Evolutionary conservation across 2,113 vertebrate genomes (phyloP).

Genomic region (Neotoma lepida): DNA sequence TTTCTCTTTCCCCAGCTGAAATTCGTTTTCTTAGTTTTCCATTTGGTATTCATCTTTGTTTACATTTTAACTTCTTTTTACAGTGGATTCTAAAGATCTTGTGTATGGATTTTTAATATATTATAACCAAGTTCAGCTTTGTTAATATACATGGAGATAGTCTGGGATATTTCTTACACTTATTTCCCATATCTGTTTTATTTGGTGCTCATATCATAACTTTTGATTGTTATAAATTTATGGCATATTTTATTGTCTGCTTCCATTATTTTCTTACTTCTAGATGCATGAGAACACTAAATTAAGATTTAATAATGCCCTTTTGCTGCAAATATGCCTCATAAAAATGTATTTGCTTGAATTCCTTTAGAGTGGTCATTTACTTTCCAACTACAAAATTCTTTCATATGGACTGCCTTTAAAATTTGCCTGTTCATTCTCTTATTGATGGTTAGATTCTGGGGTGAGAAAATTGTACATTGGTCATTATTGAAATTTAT

Average conservation of each 20-base stretch:
- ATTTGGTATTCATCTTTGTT: constrained; percentile 29
- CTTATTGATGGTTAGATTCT: not conserved
- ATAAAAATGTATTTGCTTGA: constrained; percentile 50
- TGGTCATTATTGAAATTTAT: constrained; percentile 23
- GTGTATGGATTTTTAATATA: constrained; percentile 12
- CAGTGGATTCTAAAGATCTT: constrained; percentile 41
- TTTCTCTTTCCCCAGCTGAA: not conserved
- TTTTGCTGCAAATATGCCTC: not conserved
- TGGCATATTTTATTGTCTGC: constrained; percentile 25
- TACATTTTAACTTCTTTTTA: constrained; percentile 23
- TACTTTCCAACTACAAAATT: constrained; percentile 35
- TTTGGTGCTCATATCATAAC: not conserved
- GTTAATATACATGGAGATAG: constrained; percentile 31
- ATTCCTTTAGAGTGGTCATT: constrained; percentile 42
- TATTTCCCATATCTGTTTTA: constrained; percentile 39
- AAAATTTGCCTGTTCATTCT: not conserved
- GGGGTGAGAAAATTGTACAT: not conserved
- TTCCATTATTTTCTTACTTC: constrained; percentile 56
- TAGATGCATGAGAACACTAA: constrained; percentile 40
- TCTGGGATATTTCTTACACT: constrained; percentile 36
- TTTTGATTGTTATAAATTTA: constrained; percentile 57
- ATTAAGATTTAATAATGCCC: constrained; percentile 29
- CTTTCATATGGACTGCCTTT: not conserved
- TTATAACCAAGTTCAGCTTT: not conserved
- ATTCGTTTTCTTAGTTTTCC: constrained; percentile 33